Conservation (phyloP, 2,888 invertebrate species). For the Drosophila melanosoma region DNA sequence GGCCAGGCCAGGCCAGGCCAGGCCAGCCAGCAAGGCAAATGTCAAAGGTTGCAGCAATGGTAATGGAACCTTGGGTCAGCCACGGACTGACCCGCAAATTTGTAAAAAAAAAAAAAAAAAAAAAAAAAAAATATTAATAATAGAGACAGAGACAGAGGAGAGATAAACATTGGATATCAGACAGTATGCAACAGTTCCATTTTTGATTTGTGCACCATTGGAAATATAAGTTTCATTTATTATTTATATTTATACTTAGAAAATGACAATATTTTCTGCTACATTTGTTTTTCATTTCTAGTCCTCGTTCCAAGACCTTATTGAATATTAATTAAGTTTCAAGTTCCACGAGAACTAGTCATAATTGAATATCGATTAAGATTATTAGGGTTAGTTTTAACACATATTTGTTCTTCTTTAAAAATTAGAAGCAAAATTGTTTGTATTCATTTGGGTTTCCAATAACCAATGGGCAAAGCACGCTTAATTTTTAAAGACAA, state of each 20-base stretch:
- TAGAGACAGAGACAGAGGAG: too few species aligned
- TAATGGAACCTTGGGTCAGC: constrained; percentile 48
- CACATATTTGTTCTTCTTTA: not conserved
- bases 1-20: constrained; percentile 21
- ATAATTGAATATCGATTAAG: not conserved
- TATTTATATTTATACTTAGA: not conserved
- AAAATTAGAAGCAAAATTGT: not conserved
- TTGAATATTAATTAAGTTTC: not conserved
- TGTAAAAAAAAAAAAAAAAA: too few species aligned
- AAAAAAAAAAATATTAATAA: too few species aligned
- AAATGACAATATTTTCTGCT: not conserved
- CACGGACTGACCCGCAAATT: constrained; percentile 38
- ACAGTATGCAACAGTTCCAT: not conserved
- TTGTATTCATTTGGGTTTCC: not conserved
- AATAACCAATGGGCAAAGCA: not conserved
- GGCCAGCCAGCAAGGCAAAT: constrained; percentile 27
- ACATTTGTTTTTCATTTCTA: not conserved
- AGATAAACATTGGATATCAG: not conserved
- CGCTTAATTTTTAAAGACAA: not conserved
- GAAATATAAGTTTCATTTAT: not conserved
- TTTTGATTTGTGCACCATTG: not conserved
- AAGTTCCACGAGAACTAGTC: too few species aligned
- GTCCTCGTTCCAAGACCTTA: not conserved
- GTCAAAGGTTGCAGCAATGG: constrained; percentile 58
- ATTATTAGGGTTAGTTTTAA: not conserved